These are phyloP conservation scores for Malurus alboscapulatus DNA, from an alignment of 2,113 vertebrate genomes.

Conservation along the genomic window DNA sequence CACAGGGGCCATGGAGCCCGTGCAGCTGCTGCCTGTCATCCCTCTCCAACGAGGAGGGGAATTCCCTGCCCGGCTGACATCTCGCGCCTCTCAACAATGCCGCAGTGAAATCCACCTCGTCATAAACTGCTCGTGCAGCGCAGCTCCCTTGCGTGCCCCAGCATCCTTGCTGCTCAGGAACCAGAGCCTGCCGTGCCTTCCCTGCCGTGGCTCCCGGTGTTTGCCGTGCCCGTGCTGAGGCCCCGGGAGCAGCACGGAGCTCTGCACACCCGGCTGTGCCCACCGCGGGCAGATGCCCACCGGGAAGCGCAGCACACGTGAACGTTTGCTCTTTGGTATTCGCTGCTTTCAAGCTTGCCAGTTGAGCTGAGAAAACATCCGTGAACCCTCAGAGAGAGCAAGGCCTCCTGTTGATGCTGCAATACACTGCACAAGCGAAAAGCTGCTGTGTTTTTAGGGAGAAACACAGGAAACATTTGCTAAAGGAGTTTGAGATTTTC, in stretches of 20 bases:
- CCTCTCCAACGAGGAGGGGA: neutral
- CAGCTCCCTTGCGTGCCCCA: neutral
- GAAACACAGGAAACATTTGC: neutral
- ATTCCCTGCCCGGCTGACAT: constrained; percentile 33
- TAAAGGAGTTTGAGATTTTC: neutral
- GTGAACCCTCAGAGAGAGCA: neutral
- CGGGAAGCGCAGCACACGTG: fast-evolving
- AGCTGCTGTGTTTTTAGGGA: neutral
- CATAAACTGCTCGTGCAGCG: neutral
- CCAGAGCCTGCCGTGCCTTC: neutral
- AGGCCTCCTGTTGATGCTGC: neutral
- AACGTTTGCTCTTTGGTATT: neutral
- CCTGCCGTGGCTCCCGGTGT: fast-evolving
- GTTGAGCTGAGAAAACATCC: neutral
- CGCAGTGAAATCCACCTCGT: constrained; percentile 14
- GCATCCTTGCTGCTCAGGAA: neutral
- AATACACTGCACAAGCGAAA: neutral
- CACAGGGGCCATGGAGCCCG: neutral
- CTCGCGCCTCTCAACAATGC: constrained; percentile 31
- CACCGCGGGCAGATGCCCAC: neutral
- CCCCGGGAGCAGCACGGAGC: neutral
- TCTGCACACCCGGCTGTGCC: neutral
- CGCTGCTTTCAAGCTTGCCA: neutral
- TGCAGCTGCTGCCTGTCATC: constrained; percentile 57
- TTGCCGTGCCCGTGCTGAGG: neutral